phyloP scores from a whole-genome alignment of 2,797 vertebrate species.

The Clarias pachynema region DNA sequence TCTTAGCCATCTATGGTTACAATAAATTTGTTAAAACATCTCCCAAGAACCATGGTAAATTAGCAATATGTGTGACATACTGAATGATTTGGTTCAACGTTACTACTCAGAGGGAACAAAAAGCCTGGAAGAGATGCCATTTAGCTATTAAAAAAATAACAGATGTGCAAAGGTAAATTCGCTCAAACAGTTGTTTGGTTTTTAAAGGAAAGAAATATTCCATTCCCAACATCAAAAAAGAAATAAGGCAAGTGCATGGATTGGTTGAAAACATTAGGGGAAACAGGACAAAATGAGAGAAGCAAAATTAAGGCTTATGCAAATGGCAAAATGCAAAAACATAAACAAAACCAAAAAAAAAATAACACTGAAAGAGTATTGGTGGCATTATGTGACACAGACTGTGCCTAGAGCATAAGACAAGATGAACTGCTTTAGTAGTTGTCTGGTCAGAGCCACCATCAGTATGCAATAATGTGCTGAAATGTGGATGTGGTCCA shows the following conservation, averaged over 20 bases:
- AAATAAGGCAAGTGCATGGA: constrained; percentile 43
- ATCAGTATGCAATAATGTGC: not conserved
- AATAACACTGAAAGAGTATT: constrained; percentile 31
- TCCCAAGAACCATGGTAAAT: constrained; percentile 62
- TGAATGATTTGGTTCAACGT: constrained; percentile 65
- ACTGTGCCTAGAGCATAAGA: not conserved
- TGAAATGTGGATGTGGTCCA: constrained; percentile 35
- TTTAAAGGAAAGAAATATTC: constrained; percentile 44
- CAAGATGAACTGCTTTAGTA: not conserved
- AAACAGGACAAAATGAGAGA: constrained; percentile 23
- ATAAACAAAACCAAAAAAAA: constrained; percentile 33
- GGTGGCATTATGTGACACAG: not conserved
- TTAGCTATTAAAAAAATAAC: constrained; percentile 40
- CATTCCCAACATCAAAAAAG: constrained; percentile 44
- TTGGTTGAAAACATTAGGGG: constrained; percentile 43
- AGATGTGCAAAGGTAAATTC: constrained; percentile 70
- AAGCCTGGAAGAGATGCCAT: constrained; percentile 35
- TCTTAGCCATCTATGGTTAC: constrained; percentile 41
- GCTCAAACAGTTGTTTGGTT: constrained; percentile 60
- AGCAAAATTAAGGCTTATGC: constrained; percentile 51
- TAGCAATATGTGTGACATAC: constrained; percentile 45
- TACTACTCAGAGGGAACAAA: constrained; percentile 58
- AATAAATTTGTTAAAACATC: constrained; percentile 63
- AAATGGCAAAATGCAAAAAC: constrained; percentile 15
- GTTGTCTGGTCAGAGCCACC: constrained; percentile 3